Evolutionary conservation across 2,113 vertebrate genomes (phyloP).

Genomic region (Brachyhypopomus gauderio): DNA sequence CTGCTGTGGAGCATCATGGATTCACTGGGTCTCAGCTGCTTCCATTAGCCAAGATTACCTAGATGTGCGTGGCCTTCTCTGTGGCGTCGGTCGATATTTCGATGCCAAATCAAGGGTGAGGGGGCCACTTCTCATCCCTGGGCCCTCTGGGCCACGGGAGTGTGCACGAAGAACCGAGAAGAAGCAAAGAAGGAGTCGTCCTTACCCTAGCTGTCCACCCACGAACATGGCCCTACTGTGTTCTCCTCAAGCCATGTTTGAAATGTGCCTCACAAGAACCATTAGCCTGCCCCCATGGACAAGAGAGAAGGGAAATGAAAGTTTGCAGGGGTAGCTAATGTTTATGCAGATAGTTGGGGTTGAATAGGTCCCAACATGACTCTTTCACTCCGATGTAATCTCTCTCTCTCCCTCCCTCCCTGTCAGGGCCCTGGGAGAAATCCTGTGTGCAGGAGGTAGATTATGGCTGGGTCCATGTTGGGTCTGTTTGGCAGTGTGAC

Average conservation of each 20-base stretch:
- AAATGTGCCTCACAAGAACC: neutral
- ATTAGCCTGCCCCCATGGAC: neutral
- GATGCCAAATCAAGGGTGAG: slow-evolving; percentile 11
- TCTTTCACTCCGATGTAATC: slow-evolving; percentile 36
- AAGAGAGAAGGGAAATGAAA: slow-evolving; percentile 11
- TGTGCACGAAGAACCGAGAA: neutral
- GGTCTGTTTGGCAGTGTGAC: slow-evolving; percentile 52
- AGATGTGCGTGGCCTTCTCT: slow-evolving; percentile 37
- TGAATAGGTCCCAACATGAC: slow-evolving; percentile 23
- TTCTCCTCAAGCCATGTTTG: neutral
- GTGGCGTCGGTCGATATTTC: slow-evolving; percentile 14
- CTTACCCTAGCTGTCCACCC: neutral
- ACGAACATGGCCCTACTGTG: neutral
- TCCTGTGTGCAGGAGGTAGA: slow-evolving; percentile 51
- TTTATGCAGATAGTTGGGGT: slow-evolving; percentile 28
- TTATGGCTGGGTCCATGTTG: slow-evolving; percentile 43
- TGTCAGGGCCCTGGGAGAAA: slow-evolving; percentile 42
- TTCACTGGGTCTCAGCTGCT: slow-evolving; percentile 38
- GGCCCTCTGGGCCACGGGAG: no score
- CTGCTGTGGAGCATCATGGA: slow-evolving; percentile 43
- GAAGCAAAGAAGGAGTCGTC: neutral
- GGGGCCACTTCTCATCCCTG: neutral
- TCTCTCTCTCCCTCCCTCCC: neutral
- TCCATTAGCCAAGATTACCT: slow-evolving; percentile 51
- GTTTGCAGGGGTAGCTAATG: slow-evolving; percentile 2